Conservation (phyloP, 2,797 vertebrate species). For the Linurgus olivaceus region DNA sequence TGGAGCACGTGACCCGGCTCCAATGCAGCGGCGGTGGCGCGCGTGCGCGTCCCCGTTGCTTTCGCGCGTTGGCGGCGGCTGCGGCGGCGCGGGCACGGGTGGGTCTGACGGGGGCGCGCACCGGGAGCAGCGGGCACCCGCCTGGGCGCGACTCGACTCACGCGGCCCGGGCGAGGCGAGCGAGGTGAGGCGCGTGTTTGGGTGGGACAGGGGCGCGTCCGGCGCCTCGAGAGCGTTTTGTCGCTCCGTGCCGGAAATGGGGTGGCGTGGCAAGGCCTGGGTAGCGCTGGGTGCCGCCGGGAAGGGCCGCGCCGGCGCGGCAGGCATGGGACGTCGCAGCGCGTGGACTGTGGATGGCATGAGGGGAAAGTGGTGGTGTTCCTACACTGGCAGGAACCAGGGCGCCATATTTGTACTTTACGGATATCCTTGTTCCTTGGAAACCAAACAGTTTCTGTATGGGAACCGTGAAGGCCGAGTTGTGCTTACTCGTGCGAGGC, state of each 20-base stretch:
- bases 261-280: accelerated
- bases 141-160: neutral
- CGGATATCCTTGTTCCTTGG: accelerated
- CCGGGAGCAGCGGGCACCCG: neutral
- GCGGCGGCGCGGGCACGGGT: neutral
- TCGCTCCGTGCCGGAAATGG: accelerated
- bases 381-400: accelerated
- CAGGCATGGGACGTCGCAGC: too few species aligned
- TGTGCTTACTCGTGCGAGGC: neutral
- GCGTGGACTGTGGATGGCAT: neutral
- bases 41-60: neutral
- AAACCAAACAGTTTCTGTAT: accelerated
- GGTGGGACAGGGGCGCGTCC: neutral
- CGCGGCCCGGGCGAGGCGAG: neutral
- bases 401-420: accelerated
- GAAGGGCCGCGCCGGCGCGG: accelerated
- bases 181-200: neutral
- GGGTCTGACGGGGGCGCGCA: neutral
- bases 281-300: accelerated
- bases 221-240: neutral
- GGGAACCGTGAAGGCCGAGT: neutral
- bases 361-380: too few species aligned
- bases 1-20: slow-evolving; percentile 69
- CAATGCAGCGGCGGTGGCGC: slow-evolving; percentile 24
- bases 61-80: neutral